Base-by-base conservation (phyloP, 2,797 vertebrate genomes). In the Melanogrammus aeglefinus region DNA sequence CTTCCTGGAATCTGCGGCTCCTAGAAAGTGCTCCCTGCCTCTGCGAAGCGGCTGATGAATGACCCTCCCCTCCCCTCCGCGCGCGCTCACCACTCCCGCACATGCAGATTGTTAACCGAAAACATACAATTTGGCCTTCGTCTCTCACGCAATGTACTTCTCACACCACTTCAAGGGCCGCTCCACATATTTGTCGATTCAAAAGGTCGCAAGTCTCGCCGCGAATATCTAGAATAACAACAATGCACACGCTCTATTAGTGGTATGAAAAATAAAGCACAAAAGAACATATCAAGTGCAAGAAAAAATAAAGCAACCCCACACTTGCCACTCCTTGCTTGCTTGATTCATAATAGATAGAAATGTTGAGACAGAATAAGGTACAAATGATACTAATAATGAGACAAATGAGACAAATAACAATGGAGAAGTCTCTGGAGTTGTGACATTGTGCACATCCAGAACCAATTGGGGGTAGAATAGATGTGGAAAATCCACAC, bases 21-120 rank as follows among this genome's bases (percentile, higher is more conserved):
- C 93, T 92, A 88, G 92, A 94, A 95, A 95, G 92, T 88, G 86
- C 88, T 92, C 90, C 88, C 90, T 85, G 92, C 88, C 95, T 95
- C 94, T 91, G 81, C 89, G 94, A 95, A 95, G 92, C 89, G 77
- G 81, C 91, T 93, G 93, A 94, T 93, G 90, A 91, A 80, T 66
- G 76, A 78, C 90, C 88, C 90, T 93, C 93, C 93, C 92, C 90
- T 93, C 93, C 93, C 92, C 89, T 93, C 87, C 74, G 79, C 92
- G 88, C 82, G 84, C 90, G 16, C 83, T 83, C 77, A 83, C 88
- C 77, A 81, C 91, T 92, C 86, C 93, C 88, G 89, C 88, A 90
- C 88, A 92, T 86, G 86, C 91, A 88, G 87, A 86, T 91, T 85
- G 83, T 84, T 83, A 82, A 85, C 87, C 85, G 85, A 89, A 88